Base-by-base conservation (phyloP, 2,113 vertebrate species). In the Bujurquina vittata region DNA sequence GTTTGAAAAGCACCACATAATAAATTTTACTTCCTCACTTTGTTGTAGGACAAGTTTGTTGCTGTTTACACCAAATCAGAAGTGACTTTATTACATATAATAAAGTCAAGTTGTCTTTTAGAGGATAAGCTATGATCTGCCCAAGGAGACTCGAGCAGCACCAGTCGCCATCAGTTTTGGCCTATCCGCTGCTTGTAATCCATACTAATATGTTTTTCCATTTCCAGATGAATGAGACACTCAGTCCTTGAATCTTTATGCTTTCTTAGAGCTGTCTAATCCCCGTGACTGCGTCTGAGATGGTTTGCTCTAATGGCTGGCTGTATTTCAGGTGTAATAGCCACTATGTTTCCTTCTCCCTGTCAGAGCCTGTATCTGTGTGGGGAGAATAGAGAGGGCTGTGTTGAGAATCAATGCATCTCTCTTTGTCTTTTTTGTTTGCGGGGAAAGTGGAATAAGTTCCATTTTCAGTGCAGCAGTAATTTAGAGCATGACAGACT, bases 371-470 rank as follows among this genome's bases (percentile, higher is more conserved):
- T 37, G 77, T 9, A 11, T 78, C 43, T 62, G 26, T 59, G 17
- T 37, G 31, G 59, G 81, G 65, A 85, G 78, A 86, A 82, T 5
- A 67, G 84, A 65, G 55, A 46, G 69, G 22, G 77, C 69, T 46
- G 62, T 61, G 79, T 56, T 54, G 54, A 58, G 55, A 79, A 92
- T 93, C 88, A 12, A 88, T 90, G 46, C 22, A 1, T 57, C 69
- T 84, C 58, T 84, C 72, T 89, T 77, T 79, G 37, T 77, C 75
- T 83, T 85, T 78, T 83, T 85, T 90, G 57, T 86, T 88, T 83
- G 61, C 60, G 52, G 72, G 26, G 15, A 86, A 83, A 84, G 22
- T 72, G 54, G 82, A 87, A 62, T 84, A 76, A 43, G 56, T 73
- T 84, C 52, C n/a, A 73, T 87, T 86, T 86, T 49, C 55, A 61